Base-by-base conservation (phyloP, 2,797 vertebrate genomes). In the Urosaurus nigricauda region DNA sequence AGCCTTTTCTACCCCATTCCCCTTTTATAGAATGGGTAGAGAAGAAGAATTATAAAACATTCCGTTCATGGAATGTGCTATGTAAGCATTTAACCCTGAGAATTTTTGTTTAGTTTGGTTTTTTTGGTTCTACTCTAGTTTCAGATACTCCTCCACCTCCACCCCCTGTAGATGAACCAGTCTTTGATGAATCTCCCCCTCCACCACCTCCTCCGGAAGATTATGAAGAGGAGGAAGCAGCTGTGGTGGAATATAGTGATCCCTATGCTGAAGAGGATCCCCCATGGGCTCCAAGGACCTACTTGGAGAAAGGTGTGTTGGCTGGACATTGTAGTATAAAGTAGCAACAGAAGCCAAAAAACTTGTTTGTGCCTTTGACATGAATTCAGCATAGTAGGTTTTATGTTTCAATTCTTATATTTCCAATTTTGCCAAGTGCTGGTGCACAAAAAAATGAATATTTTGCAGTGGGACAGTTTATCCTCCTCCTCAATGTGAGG, bases 211-310 rank as follows among this genome's bases (percentile, higher is more conserved):
- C 98, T 13, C 98, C 98, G 0, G 98, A 99, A 93, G 98, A 99
- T 93, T 98, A 99, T 29, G 98, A 98, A 87, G 98, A 99, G n/a
- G 99, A 99, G 71, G 99, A 99, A 94, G 99, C 99, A 5, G 98
- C 99, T 0, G 98, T 99, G 96, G 99, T 99, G 92, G 99, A 99
- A 95, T 99, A 99, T 96, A 99, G 98, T 0, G 99, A 99, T 94
- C 99, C 99, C 0, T 99, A 99, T 4, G 99, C 99, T 0, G 99
- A 99, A 94, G 99, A 99, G 94, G 99, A 99, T 93, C 98, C 99
- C 0, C 98, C 99, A 0, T 99, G 99, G 99, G 99, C 99, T 51
- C 99, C 99, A 0, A 97, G 98, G 78, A 98, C 47, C 88, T 99
- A 99, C 94, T 93, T 99, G 95, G 99, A 99, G 95, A 99, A 99